Evolutionary conservation across 2,888 invertebrate genomes (phyloP), one percentile per base, ranked within the genome.

Genomic region (Volucella bombylans): DNA sequence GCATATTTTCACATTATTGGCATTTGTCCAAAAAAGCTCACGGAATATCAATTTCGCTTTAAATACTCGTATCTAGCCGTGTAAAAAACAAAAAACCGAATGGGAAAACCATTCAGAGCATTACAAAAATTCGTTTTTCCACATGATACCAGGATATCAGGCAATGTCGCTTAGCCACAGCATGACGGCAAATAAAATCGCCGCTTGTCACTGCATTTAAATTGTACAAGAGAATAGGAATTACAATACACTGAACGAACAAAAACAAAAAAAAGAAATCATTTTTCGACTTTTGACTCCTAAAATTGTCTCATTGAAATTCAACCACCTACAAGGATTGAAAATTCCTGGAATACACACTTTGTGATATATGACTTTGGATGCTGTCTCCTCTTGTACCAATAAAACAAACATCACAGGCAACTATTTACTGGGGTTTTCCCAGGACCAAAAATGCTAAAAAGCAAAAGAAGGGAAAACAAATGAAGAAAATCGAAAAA

Each of bases 1-100:
- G 81, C 81, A 77, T 81, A 81, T 81, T 79, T 83, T 49, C 64
- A 54, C 74, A 83, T 74, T 67, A 74, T 67, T 85, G 85, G 81
- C 85, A 77, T 81, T 54, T 85, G 85, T 62, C 85, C 77, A 81
- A 55, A 57, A 80, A 80, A 80, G 80, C 80, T 85, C 62, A 55
- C 18, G 11, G 61, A 76, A 80, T 79, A 79, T 76, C 67, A 85
- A 76, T 85, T 80, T 31, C 39, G 47, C 47, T 68, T 49, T 64
- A 79, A 79, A 59, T 65, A n/a, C n/a, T n/a, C n/a, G n/a, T n/a
- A 78, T 47, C 68, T 11, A 23, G 4, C 43, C 39, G 39, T 18
- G 39, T 38, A 39, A 10, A 31, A 64, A 15, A 50, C 12, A 50
- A 10, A 31, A 31, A 4, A 23, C 39, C 38, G 31, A 23, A 10